Evolutionary conservation across 2,888 invertebrate genomes (phyloP).

Genomic region (Leptura quadrifasciata): DNA sequence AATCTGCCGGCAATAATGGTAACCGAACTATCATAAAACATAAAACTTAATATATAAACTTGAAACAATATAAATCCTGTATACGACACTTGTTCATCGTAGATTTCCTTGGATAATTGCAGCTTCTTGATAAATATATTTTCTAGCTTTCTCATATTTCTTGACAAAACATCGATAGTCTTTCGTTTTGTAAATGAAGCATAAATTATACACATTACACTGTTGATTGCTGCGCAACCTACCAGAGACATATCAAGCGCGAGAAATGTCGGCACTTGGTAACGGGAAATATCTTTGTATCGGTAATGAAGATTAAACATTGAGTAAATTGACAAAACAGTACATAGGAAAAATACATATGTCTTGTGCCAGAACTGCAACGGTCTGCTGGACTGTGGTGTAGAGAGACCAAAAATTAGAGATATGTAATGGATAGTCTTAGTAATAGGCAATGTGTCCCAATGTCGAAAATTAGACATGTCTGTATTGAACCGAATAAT

Average conservation of each 20-base stretch:
- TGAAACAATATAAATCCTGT: background rate
- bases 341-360: background rate
- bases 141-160: background rate
- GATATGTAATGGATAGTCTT: background rate
- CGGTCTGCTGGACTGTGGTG: background rate
- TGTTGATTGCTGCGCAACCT: background rate
- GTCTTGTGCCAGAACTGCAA: background rate
- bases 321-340: background rate
- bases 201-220: background rate
- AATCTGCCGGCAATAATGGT: background rate
- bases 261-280: background rate
- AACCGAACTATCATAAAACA: background rate
- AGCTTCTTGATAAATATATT: background rate
- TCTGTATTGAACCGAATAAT: background rate
- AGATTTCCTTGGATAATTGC: background rate
- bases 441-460: background rate
- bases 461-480: background rate
- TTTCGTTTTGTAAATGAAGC: background rate
- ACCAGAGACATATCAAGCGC: background rate
- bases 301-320: background rate
- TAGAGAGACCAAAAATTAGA: background rate
- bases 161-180: background rate
- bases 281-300: background rate
- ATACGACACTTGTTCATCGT: background rate
- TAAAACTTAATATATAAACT: background rate